Evolutionary conservation across 1,140 invertebrate species (phyloP).

Genomic region (Coenobita brevimanus): DNA sequence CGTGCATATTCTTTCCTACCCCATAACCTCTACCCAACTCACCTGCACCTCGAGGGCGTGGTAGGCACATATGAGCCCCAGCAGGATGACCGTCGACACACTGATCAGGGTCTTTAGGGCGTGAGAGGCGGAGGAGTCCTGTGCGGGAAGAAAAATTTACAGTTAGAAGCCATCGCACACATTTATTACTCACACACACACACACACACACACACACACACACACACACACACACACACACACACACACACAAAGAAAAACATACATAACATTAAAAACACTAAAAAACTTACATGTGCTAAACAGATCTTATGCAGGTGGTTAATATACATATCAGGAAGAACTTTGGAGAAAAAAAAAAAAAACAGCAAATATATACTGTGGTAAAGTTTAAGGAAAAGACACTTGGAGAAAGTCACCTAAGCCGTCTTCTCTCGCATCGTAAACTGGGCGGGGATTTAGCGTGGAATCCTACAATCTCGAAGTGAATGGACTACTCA

Average conservation of each 20-base stretch:
- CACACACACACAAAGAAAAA: neutral
- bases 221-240: neutral
- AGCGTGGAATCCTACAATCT: too few relatives aligned
- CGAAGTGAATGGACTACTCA: too few relatives aligned
- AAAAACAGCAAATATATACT: too few relatives aligned
- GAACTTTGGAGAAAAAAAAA: too few relatives aligned
- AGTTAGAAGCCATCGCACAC: neutral
- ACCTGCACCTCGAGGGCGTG: slow-evolving; percentile 99
- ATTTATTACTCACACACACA: neutral
- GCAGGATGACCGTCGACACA: slow-evolving; percentile 97
- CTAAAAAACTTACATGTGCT: too few relatives aligned
- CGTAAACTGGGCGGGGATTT: too few relatives aligned
- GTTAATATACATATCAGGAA: too few relatives aligned
- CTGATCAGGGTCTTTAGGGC: slow-evolving; percentile 98
- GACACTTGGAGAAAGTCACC: too few relatives aligned
- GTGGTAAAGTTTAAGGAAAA: too few relatives aligned
- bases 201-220: neutral
- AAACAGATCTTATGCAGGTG: too few relatives aligned
- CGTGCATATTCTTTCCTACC: neutral
- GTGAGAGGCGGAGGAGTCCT: slow-evolving; percentile 96
- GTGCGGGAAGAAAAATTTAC: slow-evolving; percentile 75
- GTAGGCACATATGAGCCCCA: slow-evolving; percentile 99
- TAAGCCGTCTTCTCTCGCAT: too few relatives aligned
- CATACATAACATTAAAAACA: neutral
- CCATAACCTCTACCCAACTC: slow-evolving; percentile 71